These are phyloP conservation scores for Baryphthengus martii DNA, from an alignment of 2,113 vertebrate species.

Conservation along the genomic window DNA sequence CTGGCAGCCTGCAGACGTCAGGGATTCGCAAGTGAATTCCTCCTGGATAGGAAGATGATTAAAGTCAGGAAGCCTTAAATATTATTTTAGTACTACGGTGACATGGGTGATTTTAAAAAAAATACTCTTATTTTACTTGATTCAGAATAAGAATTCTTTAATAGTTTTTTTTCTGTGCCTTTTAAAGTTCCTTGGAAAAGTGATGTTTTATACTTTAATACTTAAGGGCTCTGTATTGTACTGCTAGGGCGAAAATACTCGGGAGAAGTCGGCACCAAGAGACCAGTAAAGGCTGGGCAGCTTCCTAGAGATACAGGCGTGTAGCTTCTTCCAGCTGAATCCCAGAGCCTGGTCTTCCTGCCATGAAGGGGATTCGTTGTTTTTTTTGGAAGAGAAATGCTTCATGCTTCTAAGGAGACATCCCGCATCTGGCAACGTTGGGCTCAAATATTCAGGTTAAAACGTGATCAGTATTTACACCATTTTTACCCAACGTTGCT, in stretches of 20 bases:
- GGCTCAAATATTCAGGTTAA: background rate
- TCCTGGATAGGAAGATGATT: background rate
- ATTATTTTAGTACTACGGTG: background rate
- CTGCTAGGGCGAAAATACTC: background rate
- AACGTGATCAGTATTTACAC: background rate
- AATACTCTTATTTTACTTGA: background rate
- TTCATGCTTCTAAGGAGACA: background rate
- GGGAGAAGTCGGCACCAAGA: background rate
- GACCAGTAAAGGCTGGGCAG: background rate
- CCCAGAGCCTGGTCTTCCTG: background rate
- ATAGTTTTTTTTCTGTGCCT: background rate
- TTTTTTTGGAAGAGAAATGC: background rate
- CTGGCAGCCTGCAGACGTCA: background rate
- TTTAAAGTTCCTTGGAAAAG: background rate
- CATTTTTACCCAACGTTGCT: background rate
- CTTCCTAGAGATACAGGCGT: background rate
- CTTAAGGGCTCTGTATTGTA: background rate
- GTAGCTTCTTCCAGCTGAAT: background rate
- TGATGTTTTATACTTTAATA: background rate
- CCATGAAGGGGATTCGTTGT: background rate
- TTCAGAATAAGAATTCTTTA: background rate
- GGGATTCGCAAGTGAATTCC: background rate
- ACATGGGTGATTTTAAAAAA: background rate
- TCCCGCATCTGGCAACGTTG: background rate
- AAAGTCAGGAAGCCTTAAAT: background rate